These are phyloP conservation scores for Nymphalis io DNA, from an alignment of 1,140 invertebrate species.

Conservation along the genomic window DNA sequence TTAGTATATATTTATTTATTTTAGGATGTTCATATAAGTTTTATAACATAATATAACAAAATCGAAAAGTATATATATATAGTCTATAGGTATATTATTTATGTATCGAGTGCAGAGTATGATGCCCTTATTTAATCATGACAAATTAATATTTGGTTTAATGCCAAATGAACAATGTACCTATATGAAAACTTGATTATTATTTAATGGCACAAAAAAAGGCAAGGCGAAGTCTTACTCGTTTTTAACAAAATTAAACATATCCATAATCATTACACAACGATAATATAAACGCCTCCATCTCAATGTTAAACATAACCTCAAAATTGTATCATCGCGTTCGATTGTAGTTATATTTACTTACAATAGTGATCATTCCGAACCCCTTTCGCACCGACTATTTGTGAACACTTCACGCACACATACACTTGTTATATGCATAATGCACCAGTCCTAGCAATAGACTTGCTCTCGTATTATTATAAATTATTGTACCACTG, in stretches of 20 bases:
- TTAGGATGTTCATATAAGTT: too few relatives aligned
- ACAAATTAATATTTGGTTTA: not conserved
- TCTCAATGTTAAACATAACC: slow-evolving; percentile 66
- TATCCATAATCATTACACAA: slow-evolving; percentile 28
- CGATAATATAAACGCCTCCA: slow-evolving; percentile 28
- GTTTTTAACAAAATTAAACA: slow-evolving; percentile 8
- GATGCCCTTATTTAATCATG: not conserved
- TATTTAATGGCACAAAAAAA: not conserved
- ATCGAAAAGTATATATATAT: too few relatives aligned
- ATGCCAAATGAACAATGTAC: not conserved
- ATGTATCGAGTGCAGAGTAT: not conserved
- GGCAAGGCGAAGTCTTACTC: slow-evolving; percentile 2
- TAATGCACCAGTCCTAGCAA: slow-evolving; percentile 63
- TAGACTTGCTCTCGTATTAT: slow-evolving; percentile 59
- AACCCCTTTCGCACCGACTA: slow-evolving; percentile 71
- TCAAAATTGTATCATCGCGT: slow-evolving; percentile 58
- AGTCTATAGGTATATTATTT: not conserved
- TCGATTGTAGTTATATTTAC: slow-evolving; percentile 54
- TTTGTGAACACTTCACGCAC: slow-evolving; percentile 75
- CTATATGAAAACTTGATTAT: not conserved
- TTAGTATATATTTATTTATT: not conserved
- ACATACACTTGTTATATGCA: slow-evolving; percentile 71
- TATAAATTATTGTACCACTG: slow-evolving; percentile 51
- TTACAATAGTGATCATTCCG: slow-evolving; percentile 70
- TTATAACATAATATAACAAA: too few relatives aligned